Conservation (phyloP, 2,888 invertebrate species). For the Heteropelma amictum region DNA sequence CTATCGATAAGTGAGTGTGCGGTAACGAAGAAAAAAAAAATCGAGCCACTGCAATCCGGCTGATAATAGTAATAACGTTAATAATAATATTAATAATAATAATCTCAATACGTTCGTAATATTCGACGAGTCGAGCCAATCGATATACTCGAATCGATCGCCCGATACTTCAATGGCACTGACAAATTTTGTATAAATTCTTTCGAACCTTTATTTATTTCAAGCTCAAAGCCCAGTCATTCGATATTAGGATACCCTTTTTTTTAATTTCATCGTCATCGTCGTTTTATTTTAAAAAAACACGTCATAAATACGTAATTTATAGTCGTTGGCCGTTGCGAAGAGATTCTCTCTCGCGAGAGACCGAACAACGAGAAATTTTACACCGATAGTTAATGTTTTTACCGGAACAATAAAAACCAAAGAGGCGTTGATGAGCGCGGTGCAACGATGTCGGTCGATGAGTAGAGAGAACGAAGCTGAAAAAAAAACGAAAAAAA, state of each 20-base stretch:
- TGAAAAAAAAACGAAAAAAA: neutral
- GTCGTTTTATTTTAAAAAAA: slow-evolving; percentile 17
- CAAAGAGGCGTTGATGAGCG: slow-evolving; percentile 35
- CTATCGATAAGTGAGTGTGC: slow-evolving; percentile 53
- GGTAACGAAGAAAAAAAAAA: slow-evolving; percentile 35
- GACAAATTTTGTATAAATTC: slow-evolving; percentile 58
- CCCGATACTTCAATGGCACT: slow-evolving; percentile 20
- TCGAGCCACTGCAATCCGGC: slow-evolving; percentile 43
- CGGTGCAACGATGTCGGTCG: neutral
- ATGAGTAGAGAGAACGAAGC: neutral
- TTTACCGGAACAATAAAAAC: slow-evolving; percentile 38
- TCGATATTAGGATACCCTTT: slow-evolving; percentile 49
- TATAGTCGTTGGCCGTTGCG: slow-evolving; percentile 38
- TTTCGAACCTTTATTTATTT: slow-evolving; percentile 57
- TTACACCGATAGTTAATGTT: slow-evolving; percentile 53
- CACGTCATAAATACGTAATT: slow-evolving; percentile 44
- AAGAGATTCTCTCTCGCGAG: slow-evolving; percentile 3
- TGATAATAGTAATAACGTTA: slow-evolving; percentile 13
- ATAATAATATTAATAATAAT: slow-evolving; percentile 40
- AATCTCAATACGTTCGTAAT: slow-evolving; percentile 40
- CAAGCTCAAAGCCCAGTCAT: slow-evolving; percentile 42
- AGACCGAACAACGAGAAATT: slow-evolving; percentile 20
- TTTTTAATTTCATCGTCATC: slow-evolving; percentile 22
- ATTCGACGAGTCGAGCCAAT: slow-evolving; percentile 44
- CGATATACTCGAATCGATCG: neutral